Conservation (phyloP, 2,113 vertebrate genomes). For the Aphelocoma coerulescens region DNA sequence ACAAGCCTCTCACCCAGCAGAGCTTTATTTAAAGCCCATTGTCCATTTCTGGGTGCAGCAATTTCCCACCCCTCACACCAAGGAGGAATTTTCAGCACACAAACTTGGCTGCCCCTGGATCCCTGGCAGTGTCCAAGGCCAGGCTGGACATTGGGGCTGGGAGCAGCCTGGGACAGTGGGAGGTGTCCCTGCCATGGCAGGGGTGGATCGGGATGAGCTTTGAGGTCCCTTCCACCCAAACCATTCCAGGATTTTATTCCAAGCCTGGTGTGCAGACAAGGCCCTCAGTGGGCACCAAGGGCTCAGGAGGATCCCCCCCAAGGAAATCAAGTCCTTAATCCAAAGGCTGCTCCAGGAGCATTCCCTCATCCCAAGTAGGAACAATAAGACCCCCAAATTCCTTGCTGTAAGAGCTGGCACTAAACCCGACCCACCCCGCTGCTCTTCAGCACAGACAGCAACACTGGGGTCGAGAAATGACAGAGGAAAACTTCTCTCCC, state of each 20-base stretch:
- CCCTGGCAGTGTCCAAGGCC: not conserved
- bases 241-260: not conserved
- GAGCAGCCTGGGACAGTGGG: not conserved
- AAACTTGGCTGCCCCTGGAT: not conserved
- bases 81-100: not conserved
- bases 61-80: not conserved
- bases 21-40: not conserved
- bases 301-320: too few species aligned
- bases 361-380: not conserved
- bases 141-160: not conserved
- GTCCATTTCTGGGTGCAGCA: not conserved
- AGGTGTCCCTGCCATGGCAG: not conserved
- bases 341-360: not conserved
- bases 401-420: accelerated
- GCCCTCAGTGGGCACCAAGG: not conserved
- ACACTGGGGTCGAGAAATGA: not conserved
- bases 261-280: accelerated
- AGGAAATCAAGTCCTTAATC: not conserved
- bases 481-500: not conserved
- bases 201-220: accelerated
- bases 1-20: not conserved
- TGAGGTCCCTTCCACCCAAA: accelerated
- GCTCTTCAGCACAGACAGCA: not conserved
- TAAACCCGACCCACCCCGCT: accelerated
- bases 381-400: not conserved